Percentiles rank a stretch among this genome's conserved stretches.
Evolutionary conservation across 1,140 invertebrate species (phyloP).

Genomic region (Xylocopa sonorina): DNA sequence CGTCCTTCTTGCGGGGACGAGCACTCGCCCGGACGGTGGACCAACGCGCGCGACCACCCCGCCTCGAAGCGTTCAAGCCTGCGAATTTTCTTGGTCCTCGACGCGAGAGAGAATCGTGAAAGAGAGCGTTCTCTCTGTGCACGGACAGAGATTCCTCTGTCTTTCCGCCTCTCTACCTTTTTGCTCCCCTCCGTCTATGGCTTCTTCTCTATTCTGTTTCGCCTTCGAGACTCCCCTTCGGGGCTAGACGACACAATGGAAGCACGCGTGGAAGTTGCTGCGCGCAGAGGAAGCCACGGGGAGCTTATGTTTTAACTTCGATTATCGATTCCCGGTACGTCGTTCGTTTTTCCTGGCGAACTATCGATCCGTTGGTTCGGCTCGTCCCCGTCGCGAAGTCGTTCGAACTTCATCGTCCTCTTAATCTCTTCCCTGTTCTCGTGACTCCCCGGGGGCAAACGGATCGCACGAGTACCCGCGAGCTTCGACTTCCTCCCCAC

Average conservation of each 20-base stretch:
- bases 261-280: constrained; percentile 46
- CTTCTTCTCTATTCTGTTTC: background rate
- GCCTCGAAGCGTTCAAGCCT: constrained; percentile 54
- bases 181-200: background rate
- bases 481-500: background rate
- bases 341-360: background rate
- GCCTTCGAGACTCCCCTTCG: background rate
- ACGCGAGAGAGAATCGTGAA: background rate
- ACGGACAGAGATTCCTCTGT: background rate
- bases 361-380: background rate
- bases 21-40: constrained; percentile 62
- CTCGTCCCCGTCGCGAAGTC: no score
- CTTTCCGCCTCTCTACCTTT: background rate
- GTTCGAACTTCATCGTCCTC: background rate
- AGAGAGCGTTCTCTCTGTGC: background rate
- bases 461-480: background rate
- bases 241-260: constrained; percentile 44
- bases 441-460: background rate
- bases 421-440: constrained; percentile 16
- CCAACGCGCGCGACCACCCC: constrained; percentile 58
- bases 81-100: constrained; percentile 63
- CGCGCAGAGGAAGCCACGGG: constrained; percentile 1
- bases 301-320: constrained; percentile 38
- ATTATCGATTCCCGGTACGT: constrained; percentile 19
- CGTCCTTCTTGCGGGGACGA: constrained; percentile 64